Conservation (phyloP, 2,113 vertebrate genomes). For the Oryzias woworae region DNA sequence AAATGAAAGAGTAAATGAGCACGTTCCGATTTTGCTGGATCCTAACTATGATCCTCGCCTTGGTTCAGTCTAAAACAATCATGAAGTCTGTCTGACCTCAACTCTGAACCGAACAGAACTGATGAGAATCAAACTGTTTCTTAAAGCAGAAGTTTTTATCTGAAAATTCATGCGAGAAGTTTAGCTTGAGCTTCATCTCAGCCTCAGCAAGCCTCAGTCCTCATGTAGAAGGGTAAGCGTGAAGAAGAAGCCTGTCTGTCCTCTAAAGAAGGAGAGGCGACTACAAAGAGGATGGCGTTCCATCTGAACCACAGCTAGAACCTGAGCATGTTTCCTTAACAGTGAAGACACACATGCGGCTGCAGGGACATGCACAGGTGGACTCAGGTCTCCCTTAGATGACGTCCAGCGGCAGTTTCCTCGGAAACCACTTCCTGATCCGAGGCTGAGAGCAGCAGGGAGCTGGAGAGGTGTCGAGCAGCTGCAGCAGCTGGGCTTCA, state of each 20-base stretch:
- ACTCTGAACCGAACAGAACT: background rate
- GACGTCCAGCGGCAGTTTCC: constrained; percentile 44
- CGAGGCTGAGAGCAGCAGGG: constrained; percentile 20
- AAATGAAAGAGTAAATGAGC: background rate
- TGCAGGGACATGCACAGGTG: constrained; percentile 1
- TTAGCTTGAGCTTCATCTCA: too few relatives aligned
- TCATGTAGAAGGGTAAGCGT: too few relatives aligned
- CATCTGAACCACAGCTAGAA: background rate
- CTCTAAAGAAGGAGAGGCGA: background rate
- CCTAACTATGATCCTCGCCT: background rate
- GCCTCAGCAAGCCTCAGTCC: too few relatives aligned
- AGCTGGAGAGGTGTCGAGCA: constrained; percentile 60
- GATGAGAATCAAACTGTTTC: background rate
- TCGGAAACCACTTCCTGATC: constrained; percentile 58
- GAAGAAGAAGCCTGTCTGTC: background rate
- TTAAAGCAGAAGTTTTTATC: too few relatives aligned
- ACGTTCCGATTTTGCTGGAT: background rate
- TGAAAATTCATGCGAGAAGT: too few relatives aligned
- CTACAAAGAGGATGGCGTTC: background rate
- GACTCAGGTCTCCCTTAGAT: constrained; percentile 58
- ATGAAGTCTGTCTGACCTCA: background rate
- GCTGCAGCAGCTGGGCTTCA: constrained; percentile 71
- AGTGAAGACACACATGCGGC: constrained; percentile 8
- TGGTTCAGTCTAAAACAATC: background rate
- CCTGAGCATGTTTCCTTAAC: too few relatives aligned